These are phyloP conservation scores for Rhagologus leucostigma DNA, from an alignment of 2,113 vertebrate species.

Conservation along the genomic window DNA sequence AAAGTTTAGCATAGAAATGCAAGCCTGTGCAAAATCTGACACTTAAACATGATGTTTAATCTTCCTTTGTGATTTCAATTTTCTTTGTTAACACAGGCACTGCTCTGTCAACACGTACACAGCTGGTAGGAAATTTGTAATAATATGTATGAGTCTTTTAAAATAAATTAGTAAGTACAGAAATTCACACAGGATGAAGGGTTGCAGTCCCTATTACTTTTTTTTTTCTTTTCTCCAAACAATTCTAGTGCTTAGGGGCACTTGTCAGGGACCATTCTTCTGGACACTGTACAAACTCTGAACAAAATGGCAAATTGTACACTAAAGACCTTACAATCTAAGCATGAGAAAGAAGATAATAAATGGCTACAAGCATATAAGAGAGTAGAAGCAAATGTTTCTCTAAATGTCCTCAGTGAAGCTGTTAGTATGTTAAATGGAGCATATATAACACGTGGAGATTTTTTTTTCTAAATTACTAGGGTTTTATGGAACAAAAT, in stretches of 20 bases:
- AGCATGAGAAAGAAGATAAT: neutral
- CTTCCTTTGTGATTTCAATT: constrained; percentile 1
- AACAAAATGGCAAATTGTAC: constrained; percentile 13
- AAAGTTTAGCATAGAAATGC: neutral
- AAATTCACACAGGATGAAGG: neutral
- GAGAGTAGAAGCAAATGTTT: neutral
- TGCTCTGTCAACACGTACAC: neutral
- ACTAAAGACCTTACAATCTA: neutral
- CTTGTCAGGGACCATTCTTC: constrained; percentile 11
- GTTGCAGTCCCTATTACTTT: neutral
- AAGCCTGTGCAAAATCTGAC: constrained; percentile 1
- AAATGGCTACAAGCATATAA: neutral
- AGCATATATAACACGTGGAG: neutral
- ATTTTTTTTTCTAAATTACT: neutral
- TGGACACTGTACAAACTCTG: neutral
- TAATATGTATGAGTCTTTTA: neutral
- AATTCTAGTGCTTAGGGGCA: neutral
- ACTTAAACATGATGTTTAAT: neutral
- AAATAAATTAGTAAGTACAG: neutral
- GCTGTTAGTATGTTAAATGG: neutral
- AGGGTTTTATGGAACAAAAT: neutral
- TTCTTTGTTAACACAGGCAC: neutral
- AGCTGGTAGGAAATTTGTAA: neutral
- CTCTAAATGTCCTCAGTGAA: neutral
- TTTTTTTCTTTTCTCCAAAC: neutral